Evolutionary conservation across 1,140 invertebrate species (phyloP).

Genomic region (Andrena cerasifolii): DNA sequence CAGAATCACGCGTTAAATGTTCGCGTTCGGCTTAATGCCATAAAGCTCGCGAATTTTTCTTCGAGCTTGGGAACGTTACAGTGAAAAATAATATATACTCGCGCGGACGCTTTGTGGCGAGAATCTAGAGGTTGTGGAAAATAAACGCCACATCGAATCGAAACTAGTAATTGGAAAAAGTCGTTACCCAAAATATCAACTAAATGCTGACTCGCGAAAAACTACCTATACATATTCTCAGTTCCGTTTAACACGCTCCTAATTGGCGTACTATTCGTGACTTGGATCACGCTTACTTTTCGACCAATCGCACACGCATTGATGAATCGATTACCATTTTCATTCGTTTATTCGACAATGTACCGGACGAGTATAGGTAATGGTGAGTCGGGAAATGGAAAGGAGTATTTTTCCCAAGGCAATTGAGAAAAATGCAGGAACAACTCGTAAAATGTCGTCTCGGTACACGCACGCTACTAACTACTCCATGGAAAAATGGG

Average conservation of each 20-base stretch:
- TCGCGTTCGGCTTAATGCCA: conserved; percentile 44
- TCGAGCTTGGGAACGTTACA: conserved; percentile 79
- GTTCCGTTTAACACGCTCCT: no score
- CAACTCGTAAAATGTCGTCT: neutral
- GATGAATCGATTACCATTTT: neutral
- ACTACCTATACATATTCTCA: no score
- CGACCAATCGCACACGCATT: neutral
- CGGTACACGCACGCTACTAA: no score
- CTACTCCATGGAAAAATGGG: no score
- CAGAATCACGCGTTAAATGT: conserved; percentile 72
- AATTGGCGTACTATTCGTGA: neutral
- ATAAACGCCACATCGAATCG: conserved; percentile 56
- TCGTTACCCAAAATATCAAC: no score
- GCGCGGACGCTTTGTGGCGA: conserved; percentile 65
- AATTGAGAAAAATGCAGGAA: no score
- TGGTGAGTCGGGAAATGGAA: no score
- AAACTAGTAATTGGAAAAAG: neutral
- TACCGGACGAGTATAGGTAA: no score
- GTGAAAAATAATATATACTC: conserved; percentile 73
- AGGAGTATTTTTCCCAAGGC: no score
- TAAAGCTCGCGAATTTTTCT: conserved; percentile 55
- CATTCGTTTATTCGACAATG: neutral
- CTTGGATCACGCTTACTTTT: conserved; percentile 11
- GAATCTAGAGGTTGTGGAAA: conserved; percentile 52
- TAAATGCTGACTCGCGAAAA: no score